A percentile compares a stretch with the other conserved stretches of the same genome.
Evolutionary conservation across 2,113 vertebrate species (phyloP).

Genomic region (Dromas ardeola): DNA sequence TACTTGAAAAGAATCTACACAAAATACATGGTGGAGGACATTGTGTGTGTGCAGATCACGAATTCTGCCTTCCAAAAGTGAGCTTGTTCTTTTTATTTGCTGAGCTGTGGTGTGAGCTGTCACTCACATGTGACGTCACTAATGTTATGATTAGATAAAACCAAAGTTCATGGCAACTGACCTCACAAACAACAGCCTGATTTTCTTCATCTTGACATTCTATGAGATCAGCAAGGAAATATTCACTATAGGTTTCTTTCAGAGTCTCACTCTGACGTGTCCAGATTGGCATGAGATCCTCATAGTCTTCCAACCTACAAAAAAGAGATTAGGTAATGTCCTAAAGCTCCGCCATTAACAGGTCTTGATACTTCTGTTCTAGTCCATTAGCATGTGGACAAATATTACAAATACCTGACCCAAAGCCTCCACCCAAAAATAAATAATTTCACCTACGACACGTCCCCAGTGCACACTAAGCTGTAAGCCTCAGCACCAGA

Average conservation of each 20-base stretch:
- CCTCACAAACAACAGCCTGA: conserved; percentile 85
- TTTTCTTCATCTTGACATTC: conserved; percentile 77
- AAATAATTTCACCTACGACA: background rate
- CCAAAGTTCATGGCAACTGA: conserved; percentile 43
- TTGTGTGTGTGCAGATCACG: background rate
- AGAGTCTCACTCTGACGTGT: conserved; percentile 63
- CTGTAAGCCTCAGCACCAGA: background rate
- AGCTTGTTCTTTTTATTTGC: background rate
- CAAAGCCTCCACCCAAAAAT: background rate
- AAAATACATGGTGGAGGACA: accelerated
- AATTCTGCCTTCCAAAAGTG: background rate
- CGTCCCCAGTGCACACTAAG: accelerated
- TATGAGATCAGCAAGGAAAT: conserved; percentile 81
- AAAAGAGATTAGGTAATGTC: background rate
- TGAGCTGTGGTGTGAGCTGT: background rate
- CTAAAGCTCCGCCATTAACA: background rate
- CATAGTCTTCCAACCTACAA: conserved; percentile 87
- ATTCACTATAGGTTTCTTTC: conserved; percentile 66
- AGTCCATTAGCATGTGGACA: background rate
- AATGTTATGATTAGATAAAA: background rate
- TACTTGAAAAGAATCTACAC: background rate
- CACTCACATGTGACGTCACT: background rate
- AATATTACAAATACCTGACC: background rate
- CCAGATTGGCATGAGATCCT: conserved; percentile 82
- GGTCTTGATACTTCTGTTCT: background rate